Evolutionary conservation across 2,113 vertebrate species (phyloP).

Genomic region (Cynoglossus semilaevis): DNA sequence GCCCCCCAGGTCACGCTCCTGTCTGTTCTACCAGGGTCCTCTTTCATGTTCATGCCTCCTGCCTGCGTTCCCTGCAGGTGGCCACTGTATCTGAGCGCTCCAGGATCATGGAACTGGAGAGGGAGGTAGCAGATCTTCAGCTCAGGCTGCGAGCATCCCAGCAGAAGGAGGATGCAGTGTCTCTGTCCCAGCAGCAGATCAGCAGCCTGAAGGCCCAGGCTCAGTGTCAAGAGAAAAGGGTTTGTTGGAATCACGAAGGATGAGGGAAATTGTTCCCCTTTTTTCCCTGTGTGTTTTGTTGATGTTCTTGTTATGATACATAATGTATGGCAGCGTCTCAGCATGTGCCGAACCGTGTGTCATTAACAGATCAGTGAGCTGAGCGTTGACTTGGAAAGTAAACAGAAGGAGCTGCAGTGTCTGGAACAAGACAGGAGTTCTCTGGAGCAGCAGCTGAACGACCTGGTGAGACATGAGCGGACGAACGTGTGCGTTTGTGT

Average conservation of each 20-base stretch:
- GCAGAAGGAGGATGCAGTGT: conserved; percentile 72
- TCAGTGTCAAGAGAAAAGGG: conserved; percentile 74
- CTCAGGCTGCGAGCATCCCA: conserved; percentile 82
- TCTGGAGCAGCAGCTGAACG: conserved; percentile 82
- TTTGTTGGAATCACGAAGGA: conserved; percentile 20
- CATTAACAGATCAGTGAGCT: conserved; percentile 82
- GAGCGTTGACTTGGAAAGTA: conserved; percentile 83
- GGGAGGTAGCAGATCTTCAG: conserved; percentile 86
- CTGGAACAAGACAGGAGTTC: conserved; percentile 80
- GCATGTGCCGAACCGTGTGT: neutral
- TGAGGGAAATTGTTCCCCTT: neutral
- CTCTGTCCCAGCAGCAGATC: conserved; percentile 69
- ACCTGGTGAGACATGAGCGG: conserved; percentile 77
- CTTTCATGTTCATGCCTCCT: conserved; percentile 2
- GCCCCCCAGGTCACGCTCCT: neutral
- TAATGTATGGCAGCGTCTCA: conserved; percentile 8
- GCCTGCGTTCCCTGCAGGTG: conserved; percentile 72
- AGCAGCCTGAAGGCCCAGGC: conserved; percentile 61
- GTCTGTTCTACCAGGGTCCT: neutral
- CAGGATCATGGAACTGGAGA: conserved; percentile 95
- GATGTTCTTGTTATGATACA: conserved; percentile 1
- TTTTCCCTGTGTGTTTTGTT: neutral
- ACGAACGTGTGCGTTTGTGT: too few relatives aligned
- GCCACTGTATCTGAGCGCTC: conserved; percentile 95
- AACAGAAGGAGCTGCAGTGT: conserved; percentile 80